phyloP scores from a whole-genome alignment of 2,888 invertebrate species.

The Colletes collaris region DNA sequence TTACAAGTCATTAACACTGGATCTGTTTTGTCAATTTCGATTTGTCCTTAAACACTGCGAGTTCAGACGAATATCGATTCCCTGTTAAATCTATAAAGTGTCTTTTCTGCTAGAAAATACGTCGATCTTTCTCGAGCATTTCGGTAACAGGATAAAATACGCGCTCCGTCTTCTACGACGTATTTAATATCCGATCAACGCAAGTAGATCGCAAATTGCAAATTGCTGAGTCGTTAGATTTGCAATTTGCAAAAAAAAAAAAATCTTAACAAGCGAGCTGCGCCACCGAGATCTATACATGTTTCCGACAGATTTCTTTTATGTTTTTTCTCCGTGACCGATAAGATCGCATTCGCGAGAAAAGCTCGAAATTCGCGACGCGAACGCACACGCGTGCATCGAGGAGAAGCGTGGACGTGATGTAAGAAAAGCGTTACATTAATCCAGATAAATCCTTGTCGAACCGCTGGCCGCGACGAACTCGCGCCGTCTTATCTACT shows the following conservation, averaged over 20 bases:
- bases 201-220: slow-evolving; percentile 14
- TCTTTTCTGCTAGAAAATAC: not conserved
- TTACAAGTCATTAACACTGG: too few relatives aligned
- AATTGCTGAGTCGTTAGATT: slow-evolving; percentile 7
- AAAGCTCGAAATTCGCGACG: slow-evolving; percentile 42
- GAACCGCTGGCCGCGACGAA: slow-evolving; percentile 27
- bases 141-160: not conserved
- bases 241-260: not conserved
- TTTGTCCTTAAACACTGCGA: too few relatives aligned
- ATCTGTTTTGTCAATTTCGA: too few relatives aligned
- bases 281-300: too few relatives aligned
- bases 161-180: slow-evolving; percentile 1
- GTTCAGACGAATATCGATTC: too few relatives aligned
- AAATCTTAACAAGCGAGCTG: slow-evolving; percentile 1
- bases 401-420: slow-evolving; percentile 42
- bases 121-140: not conserved
- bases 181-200: not conserved
- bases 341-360: slow-evolving; percentile 34
- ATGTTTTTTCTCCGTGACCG: not conserved
- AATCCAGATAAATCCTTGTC: slow-evolving; percentile 57
- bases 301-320: not conserved
- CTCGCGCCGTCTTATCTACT: slow-evolving; percentile 54
- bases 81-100: too few relatives aligned
- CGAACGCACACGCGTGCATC: slow-evolving; percentile 19
- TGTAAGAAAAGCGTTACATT: slow-evolving; percentile 58